Base-by-base conservation (phyloP, 1,140 invertebrate species). In the Geopemphigus sp. region DNA sequence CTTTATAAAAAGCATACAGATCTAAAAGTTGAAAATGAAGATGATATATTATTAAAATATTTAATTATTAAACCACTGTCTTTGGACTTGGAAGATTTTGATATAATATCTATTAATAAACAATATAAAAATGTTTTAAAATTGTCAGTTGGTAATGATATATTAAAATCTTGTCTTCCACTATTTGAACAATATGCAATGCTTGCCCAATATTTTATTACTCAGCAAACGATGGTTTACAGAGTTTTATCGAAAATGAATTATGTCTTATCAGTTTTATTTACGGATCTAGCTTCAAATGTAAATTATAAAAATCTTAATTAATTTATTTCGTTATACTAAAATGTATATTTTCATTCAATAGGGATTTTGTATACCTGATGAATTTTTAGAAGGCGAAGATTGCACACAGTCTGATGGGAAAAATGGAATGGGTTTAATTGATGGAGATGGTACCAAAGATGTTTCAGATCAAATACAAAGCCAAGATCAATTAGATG, bases 381-480 rank as follows among this genome's bases (percentile, higher is more conserved):
- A 93, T 26, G 95, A 97, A 84, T 86, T 93, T 5, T 86, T 88
- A 83, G 84, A 88, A 17, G 90, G 91, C n/a, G 90, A 92, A 84
- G 89, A 88, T 22, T 86, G 88, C 54, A 86, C 88, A 50, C 87
- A 89, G 59, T 88, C 89, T 81, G 84, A 88, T 24, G 81, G 83
- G 3, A 85, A 85, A 82, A 89, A 91, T 76, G 93, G 93, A 15
- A 90, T 92, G 85, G 97, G 96, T 0, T 86, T 98, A 3, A 95
- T 94, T 1, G 96, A 98, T 82, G 96, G 96, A 0, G 92, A 97
- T 83, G 96, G 96, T 14, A 89, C 93, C 81, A 96, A 95, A 84
- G 97, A 99, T 87, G 95, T 98, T 8, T 98, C 96, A 1, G 96
- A 98, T 76, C 88, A 90, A 84, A 95, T 98, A 53, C 95, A 98